A percentile compares a stretch with the other conserved stretches of the same genome.
These are phyloP conservation scores for Pelobates fuscus DNA, from an alignment of 2,113 vertebrate genomes.

Conservation along the genomic window DNA sequence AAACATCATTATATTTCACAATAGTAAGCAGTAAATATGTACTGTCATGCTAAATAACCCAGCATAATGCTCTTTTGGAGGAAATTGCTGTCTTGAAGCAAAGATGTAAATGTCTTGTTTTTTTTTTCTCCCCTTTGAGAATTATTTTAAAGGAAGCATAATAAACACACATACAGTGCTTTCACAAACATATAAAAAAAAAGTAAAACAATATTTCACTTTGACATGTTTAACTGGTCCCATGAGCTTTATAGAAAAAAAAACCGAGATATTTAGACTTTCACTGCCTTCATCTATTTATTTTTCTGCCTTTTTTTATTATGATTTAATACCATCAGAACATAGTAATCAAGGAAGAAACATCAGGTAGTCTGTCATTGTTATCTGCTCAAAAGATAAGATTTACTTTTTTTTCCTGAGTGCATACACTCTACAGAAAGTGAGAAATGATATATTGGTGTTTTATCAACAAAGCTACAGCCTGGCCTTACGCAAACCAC, in stretches of 20 bases:
- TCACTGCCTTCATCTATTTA: constrained; percentile 52
- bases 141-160: too few relatives aligned
- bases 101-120: constrained; percentile 6
- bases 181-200: too few relatives aligned
- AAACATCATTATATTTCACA: constrained; percentile 28
- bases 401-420: constrained; percentile 64
- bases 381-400: constrained; percentile 63
- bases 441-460: constrained; percentile 37
- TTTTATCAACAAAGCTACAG: constrained; percentile 53
- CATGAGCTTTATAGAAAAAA: background rate
- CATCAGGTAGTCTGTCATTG: constrained; percentile 61
- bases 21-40: constrained; percentile 23
- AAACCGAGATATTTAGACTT: constrained; percentile 1
- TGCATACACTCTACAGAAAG: constrained; percentile 57
- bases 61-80: constrained; percentile 18
- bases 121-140: too few relatives aligned
- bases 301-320: constrained; percentile 40
- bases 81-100: constrained; percentile 13
- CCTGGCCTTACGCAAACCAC: constrained; percentile 1
- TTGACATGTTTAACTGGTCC: background rate
- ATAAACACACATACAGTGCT: background rate
- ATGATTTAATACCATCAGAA: constrained; percentile 56
- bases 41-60: constrained; percentile 19
- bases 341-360: constrained; percentile 58
- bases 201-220: background rate